Evolutionary conservation across 2,888 invertebrate genomes (phyloP).

Genomic region (Cacoxenus indagator): DNA sequence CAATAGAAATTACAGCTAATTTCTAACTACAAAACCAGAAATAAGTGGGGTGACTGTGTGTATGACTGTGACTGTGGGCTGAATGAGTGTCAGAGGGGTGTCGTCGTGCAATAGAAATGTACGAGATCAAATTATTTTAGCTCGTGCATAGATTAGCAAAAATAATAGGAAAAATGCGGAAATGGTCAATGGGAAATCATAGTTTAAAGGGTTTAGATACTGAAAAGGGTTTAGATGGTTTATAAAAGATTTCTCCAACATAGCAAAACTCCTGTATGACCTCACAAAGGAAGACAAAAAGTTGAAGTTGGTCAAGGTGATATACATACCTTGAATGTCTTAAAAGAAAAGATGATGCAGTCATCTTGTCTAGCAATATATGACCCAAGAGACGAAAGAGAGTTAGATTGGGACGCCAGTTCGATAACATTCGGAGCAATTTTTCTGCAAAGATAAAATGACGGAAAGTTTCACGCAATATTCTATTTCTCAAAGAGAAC

Average conservation of each 20-base stretch:
- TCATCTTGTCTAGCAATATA: not conserved
- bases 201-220: no score
- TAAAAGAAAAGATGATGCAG: conserved; percentile 13
- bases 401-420: not conserved
- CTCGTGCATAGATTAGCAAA: no score
- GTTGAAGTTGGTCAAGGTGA: no score
- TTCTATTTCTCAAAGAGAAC: not conserved
- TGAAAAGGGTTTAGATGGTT: no score
- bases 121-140: no score
- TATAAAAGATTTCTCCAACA: no score
- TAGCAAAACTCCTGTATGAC: no score
- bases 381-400: not conserved
- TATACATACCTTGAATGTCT: no score
- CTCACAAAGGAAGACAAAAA: no score
- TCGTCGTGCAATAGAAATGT: no score
- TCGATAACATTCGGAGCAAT: not conserved
- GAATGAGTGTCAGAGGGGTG: not conserved
- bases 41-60: not conserved
- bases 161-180: not conserved
- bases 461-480: not conserved
- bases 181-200: conserved; percentile 16
- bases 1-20: not conserved
- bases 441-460: not conserved
- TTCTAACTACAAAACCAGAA: conserved; percentile 5
- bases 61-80: not conserved